Base-by-base conservation (phyloP, 2,113 vertebrate genomes). In the Xiphophorus hellerii region DNA sequence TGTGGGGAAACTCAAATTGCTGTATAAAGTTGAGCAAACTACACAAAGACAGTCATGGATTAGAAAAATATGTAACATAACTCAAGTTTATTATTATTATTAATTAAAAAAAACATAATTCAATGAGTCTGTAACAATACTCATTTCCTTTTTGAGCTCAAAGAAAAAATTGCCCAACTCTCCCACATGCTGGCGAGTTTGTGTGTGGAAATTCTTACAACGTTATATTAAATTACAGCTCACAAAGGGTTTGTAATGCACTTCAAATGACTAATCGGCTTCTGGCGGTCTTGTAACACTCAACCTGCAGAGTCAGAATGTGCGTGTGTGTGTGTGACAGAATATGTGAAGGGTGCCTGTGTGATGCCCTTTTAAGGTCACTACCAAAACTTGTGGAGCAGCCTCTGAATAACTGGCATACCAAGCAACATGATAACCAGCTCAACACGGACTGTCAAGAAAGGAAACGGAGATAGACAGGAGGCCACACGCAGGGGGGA, bases 351-450 rank as follows among this genome's bases (percentile, higher is more conserved):
- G 35, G 37, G 1, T 74, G 77, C 37, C 22, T 77, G 73, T 76
- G 33, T 65, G 77, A 81, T 91, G 82, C 13, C 89, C 89, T 78
- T 91, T 84, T 88, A 91, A 83, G 89, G 91, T 83, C 69, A 58
- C 68, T 70, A 69, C 84, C 78, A 81, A 44, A 85, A 85, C 78
- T 68, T 82, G 75, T 78, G 37, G 76, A 72, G 78, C 71, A 44
- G 80, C 44, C 69, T 84, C 9, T 25, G 73, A 80, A 90, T 92
- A 85, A 80, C 76, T 89, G 74, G 48, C 87, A 92, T 91, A 87
- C 89, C 86, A 61, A 2, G 70, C 74, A 84, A 85, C 42, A 75
- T 66, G 84, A 90, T 87, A 90, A 86, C 69, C 62, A 63, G 51
- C 68, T 73, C 15, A 35, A 75, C 58, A 27, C 1, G 29, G 60